A percentile compares a stretch with the other conserved stretches of the same genome.
Evolutionary conservation across 1,140 invertebrate species (phyloP).

Genomic region (Caenorhabditis briggsae): DNA sequence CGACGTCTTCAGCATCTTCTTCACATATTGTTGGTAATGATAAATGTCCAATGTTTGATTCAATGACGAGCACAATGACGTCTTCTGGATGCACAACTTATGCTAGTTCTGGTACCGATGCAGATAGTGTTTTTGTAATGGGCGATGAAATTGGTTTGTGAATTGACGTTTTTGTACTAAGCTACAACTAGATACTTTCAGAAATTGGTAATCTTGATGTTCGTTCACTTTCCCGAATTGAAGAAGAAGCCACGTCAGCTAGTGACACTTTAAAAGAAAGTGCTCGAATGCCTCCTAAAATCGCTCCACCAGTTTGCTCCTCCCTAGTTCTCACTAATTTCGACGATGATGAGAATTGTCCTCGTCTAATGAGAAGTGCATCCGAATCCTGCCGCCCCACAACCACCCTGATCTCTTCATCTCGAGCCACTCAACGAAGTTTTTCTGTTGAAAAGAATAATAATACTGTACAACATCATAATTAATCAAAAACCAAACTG

Average conservation of each 20-base stretch:
- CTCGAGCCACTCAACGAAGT: not conserved
- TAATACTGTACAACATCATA: conserved; percentile 10
- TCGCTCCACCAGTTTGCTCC: conserved; percentile 39
- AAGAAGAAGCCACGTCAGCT: conserved; percentile 43
- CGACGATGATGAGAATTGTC: conserved; percentile 4
- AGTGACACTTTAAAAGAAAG: conserved; percentile 22
- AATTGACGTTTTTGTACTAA: no score
- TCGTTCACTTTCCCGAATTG: conserved; percentile 14
- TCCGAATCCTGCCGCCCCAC: conserved; percentile 25
- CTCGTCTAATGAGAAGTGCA: conserved; percentile 27
- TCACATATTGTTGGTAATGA: conserved; percentile 45
- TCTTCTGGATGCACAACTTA: conserved; percentile 64
- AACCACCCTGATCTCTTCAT: conserved; percentile 26
- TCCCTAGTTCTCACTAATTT: conserved; percentile 16
- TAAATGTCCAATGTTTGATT: conserved; percentile 40
- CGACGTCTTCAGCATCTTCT: conserved; percentile 18
- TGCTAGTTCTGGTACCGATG: conserved; percentile 64
- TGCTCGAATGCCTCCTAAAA: conserved; percentile 50
- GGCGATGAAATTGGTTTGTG: conserved; percentile 62
- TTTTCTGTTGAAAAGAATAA: conserved; percentile 40
- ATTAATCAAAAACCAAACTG: conserved; percentile 10
- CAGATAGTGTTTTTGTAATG: conserved; percentile 63
- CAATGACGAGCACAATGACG: conserved; percentile 63
- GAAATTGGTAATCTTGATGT: conserved; percentile 32
- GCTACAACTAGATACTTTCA: not conserved